A percentile compares a stretch with the other conserved stretches of the same genome.
Evolutionary conservation across 2,888 invertebrate species (phyloP).

Genomic region (Heterodera filipjevi): DNA sequence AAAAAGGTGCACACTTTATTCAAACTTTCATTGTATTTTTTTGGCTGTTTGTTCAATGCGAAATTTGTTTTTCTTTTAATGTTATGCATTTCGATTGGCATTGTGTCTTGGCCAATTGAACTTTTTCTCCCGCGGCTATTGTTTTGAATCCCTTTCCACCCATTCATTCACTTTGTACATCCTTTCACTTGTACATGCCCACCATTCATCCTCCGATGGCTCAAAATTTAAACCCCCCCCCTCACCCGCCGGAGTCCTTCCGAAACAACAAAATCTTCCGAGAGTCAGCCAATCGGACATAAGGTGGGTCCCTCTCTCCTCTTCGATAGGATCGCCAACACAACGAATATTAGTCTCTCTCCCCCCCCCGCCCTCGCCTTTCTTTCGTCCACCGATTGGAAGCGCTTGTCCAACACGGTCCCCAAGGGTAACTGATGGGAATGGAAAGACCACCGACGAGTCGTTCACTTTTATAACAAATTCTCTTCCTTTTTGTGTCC

Average conservation of each 20-base stretch:
- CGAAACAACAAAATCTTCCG: background rate
- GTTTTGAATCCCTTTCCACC: background rate
- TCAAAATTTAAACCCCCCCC: background rate
- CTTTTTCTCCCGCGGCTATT: background rate
- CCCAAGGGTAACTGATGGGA: background rate
- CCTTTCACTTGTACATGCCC: background rate
- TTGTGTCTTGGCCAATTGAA: too few species aligned
- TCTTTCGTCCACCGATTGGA: background rate
- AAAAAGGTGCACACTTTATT: background rate
- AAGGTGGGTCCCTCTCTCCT: background rate
- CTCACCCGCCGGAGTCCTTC: background rate
- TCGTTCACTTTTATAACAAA: background rate
- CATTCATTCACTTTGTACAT: background rate
- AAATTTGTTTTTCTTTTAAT: too few species aligned
- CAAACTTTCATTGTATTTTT: background rate
- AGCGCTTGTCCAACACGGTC: background rate
- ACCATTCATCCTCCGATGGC: background rate
- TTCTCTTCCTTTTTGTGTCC: background rate
- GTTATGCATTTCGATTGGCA: too few species aligned
- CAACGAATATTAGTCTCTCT: background rate
- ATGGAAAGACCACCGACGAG: too few species aligned
- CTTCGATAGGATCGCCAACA: background rate
- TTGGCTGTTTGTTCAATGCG: background rate
- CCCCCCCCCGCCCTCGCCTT: background rate
- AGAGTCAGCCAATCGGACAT: background rate